Percentiles rank a stretch among this genome's conserved stretches.
These are phyloP conservation scores for Manacus vitellinus DNA, from an alignment of 2,113 vertebrate species.

Conservation along the genomic window DNA sequence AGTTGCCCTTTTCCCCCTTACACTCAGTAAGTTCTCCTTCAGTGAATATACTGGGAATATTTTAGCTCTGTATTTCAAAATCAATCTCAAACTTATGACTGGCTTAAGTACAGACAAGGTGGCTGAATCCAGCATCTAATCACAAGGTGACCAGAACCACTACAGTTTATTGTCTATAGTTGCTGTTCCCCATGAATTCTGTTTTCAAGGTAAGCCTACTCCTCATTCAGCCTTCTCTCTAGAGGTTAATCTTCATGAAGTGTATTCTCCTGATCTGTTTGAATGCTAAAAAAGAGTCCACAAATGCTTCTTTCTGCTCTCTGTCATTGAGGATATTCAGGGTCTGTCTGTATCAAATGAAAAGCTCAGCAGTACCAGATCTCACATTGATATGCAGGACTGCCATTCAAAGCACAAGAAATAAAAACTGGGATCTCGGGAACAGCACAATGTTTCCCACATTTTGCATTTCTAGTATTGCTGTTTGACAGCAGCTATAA, in stretches of 20 bases:
- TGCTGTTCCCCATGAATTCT: neutral
- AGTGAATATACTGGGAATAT: neutral
- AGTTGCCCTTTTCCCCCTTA: neutral
- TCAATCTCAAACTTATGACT: rapidly evolving
- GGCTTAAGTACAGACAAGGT: neutral
- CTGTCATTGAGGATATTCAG: neutral
- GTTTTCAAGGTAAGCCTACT: neutral
- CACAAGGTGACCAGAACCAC: neutral
- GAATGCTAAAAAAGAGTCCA: neutral
- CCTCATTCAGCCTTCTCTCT: neutral
- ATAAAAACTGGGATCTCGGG: neutral
- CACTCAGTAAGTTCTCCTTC: neutral
- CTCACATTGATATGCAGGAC: neutral
- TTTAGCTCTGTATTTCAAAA: neutral
- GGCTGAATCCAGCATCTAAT: neutral
- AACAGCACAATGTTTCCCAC: neutral
- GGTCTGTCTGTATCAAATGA: neutral
- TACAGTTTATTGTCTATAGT: neutral
- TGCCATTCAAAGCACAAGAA: rapidly evolving
- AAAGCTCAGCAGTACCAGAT: neutral
- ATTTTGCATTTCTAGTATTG: neutral
- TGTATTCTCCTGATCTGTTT: neutral
- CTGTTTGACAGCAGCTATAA: neutral
- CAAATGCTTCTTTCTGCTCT: neutral
- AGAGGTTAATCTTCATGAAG: neutral